Evolutionary conservation across 2,888 invertebrate species (phyloP), one percentile per base, ranked within the genome.

Genomic region (Hypomecis punctinalis): DNA sequence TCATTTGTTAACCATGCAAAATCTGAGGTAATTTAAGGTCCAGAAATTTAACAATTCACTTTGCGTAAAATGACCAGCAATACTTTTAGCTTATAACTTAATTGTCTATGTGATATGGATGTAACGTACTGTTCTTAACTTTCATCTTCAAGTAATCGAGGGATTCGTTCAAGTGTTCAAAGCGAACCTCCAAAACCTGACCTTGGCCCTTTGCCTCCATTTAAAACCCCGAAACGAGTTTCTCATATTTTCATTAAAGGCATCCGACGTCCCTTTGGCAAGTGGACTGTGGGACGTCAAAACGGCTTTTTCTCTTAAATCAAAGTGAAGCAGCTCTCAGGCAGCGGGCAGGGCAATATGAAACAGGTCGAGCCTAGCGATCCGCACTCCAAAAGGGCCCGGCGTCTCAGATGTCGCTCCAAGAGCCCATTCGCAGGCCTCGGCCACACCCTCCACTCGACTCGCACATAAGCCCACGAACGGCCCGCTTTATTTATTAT

Each of bases 401-500:
- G 83, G 81, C 89, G 87, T 90, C 92, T 93, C 93, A 90, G 90
- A 92, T 93, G 91, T 91, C 92, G 89, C 86, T 76, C 80, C 79
- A 83, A 88, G 91, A 89, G 91, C 91, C 91, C 88, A 91, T 92
- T 92, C 92, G 92, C 86, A 88, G 84, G 83, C 75, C 85, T 82
- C 83, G 87, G 88, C 93, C 93, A 91, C 93, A 86, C 92, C 93
- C 90, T 89, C 92, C 90, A 90, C 92, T 92, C 87, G 84, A 89
- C 87, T 81, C 83, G 86, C 91, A 93, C 88, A 92, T 93, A 92
- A 90, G 91, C 91, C 86, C 84, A 88, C 88, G 77, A 85, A 83
- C 88, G 85, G 83, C 85, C 85, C 88, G 89, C 90, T 90, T 91
- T 93, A 92, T 91, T 91, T 91, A 92, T 92, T 92, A 93, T 93